Base-by-base conservation (phyloP, 2,113 vertebrate genomes). In the Tenebrosternarchus preto region DNA sequence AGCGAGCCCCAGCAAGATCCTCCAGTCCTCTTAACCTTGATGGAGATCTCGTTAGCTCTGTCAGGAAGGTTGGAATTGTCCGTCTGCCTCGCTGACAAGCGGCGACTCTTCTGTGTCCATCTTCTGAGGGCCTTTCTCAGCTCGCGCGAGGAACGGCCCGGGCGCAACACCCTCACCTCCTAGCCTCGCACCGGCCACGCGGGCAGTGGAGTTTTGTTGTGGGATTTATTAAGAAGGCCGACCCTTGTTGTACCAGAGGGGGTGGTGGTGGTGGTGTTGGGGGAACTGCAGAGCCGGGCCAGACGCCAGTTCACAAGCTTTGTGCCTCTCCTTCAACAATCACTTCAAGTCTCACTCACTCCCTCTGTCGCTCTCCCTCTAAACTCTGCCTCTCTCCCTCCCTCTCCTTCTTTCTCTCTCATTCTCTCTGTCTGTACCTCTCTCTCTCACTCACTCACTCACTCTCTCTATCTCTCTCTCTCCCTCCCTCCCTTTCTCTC, bases 191-290 rank as follows among this genome's bases (percentile, higher is more conserved):
- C 70, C 74, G 68, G 16, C 85, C 86, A 88, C 86, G 90, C 89
- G 87, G 85, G 86, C 89, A 87, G 86, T 81, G 86, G 85, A 88
- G 85, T 88, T 84, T 85, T 22, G 69, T 76, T 77, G 50, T 75
- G 86, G 76, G 83, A 84, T 80, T 84, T 86, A 87, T 82, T 83
- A 27, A 75, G 79, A 63, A 77, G 80, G 83, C 59, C 31, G 73
- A 84, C 76, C 82, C 67, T 61, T 80, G 73, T 77, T 71, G 81
- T 67, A 60, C 55, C 67, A 71, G 24, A 76, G 77, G 29, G 31
- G 46, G 69, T 6, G 43, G 43, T 9, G 79, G 16, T 29, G 22
- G 25, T 68, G 43, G 5, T 4, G 5, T 11, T 9, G 43, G 43
- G 27, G 5, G 60, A 64, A 73, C 27, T 5, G 57, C 76, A 77